These are phyloP conservation scores for Calyptomena viridis DNA, from an alignment of 2,113 vertebrate genomes.

Conservation along the genomic window DNA sequence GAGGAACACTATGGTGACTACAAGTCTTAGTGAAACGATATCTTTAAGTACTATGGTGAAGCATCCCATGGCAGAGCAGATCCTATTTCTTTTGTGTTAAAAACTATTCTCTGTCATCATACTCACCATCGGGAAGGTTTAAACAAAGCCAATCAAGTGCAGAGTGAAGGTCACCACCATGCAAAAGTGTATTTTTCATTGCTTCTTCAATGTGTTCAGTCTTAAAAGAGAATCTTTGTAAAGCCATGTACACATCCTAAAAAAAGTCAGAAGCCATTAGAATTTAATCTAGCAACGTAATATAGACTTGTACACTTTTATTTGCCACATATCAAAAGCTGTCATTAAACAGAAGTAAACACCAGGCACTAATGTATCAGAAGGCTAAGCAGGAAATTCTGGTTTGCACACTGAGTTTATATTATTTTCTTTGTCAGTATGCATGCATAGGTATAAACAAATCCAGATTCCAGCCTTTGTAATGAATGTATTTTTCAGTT, in stretches of 20 bases:
- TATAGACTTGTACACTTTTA: not conserved
- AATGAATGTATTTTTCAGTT: not conserved
- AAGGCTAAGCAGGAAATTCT: not conserved
- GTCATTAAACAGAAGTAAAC: not conserved
- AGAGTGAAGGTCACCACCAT: constrained; percentile 95
- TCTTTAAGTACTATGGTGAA: not conserved
- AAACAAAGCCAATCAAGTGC: constrained; percentile 98
- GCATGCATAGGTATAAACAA: accelerated
- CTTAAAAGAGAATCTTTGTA: constrained; percentile 91
- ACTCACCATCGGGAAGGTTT: constrained; percentile 90
- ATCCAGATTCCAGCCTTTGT: not conserved
- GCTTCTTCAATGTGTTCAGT: constrained; percentile 95
- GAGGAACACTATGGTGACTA: not conserved
- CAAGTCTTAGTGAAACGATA: accelerated
- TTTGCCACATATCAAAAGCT: not conserved
- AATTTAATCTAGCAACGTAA: not conserved
- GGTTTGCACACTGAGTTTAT: not conserved
- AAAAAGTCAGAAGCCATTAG: not conserved
- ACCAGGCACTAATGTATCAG: not conserved
- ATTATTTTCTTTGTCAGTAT: not conserved
- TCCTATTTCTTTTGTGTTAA: not conserved
- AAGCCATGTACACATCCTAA: constrained; percentile 93
- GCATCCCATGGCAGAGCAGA: not conserved
- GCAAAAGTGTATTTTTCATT: constrained; percentile 92
- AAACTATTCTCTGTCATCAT: not conserved